phyloP scores from a whole-genome alignment of 2,113 vertebrate genomes.

The Myodes glareolus region DNA sequence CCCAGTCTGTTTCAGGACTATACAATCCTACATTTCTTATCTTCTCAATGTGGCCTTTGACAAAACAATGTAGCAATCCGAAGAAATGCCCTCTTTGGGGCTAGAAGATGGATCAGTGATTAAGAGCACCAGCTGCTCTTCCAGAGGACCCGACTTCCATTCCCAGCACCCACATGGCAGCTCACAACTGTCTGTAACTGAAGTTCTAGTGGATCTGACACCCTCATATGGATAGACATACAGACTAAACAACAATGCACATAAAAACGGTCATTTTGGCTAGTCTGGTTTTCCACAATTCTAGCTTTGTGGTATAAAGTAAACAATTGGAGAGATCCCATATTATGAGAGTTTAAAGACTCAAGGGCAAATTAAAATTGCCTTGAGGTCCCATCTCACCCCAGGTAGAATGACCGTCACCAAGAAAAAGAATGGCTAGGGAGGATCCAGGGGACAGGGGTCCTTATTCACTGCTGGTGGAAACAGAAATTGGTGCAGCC shows the following conservation, averaged over 20 bases:
- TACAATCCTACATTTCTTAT: background rate
- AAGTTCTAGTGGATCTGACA: background rate
- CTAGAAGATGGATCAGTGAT: background rate
- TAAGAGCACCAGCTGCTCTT: background rate
- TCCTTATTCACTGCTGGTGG: background rate
- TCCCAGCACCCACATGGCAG: too few relatives aligned
- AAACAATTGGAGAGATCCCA: background rate
- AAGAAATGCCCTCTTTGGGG: too few relatives aligned
- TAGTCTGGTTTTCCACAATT: background rate
- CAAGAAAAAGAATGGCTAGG: background rate
- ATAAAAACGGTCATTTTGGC: background rate
- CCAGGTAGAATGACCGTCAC: background rate
- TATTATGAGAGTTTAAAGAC: background rate
- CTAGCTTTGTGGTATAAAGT: background rate
- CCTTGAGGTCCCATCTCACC: background rate
- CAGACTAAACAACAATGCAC: background rate
- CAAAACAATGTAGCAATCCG: background rate
- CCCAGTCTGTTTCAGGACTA: background rate
- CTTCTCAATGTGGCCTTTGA: background rate
- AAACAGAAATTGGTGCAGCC: background rate
- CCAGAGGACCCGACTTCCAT: background rate
- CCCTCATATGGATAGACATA: background rate
- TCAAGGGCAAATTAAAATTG: background rate
- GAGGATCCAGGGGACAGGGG: background rate
- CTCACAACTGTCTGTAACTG: too few relatives aligned